A percentile compares a stretch with the other conserved stretches of the same genome.
These are phyloP conservation scores for Crocodylus rhombifer DNA, from an alignment of 2,797 vertebrate species.

Conservation along the genomic window DNA sequence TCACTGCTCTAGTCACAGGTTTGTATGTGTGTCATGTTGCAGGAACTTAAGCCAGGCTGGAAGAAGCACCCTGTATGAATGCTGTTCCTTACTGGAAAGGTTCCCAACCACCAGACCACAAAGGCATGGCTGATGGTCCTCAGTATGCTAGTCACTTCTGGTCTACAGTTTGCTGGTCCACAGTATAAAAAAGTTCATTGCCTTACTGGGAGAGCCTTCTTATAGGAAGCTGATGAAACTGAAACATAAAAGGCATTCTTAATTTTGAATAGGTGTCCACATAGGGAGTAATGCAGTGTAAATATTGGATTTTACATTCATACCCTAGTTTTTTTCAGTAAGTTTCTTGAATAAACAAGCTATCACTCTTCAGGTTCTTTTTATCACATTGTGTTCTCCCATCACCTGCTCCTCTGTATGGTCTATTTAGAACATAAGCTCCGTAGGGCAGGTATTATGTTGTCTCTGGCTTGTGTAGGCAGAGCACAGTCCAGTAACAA, in stretches of 20 bases:
- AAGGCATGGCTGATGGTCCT: not conserved
- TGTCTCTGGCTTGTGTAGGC: not conserved
- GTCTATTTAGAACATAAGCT: not conserved
- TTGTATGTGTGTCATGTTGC: not conserved
- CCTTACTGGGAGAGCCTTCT: too few relatives aligned
- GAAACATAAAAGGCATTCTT: too few relatives aligned
- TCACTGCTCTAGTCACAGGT: not conserved
- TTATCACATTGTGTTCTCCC: not conserved
- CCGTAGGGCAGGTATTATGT: not conserved
- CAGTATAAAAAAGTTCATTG: too few relatives aligned
- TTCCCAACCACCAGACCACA: too few relatives aligned
- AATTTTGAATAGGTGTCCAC: too few relatives aligned
- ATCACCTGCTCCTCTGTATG: not conserved
- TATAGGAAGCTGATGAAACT: too few relatives aligned
- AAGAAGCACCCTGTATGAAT: not conserved
- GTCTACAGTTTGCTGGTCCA: too few relatives aligned
- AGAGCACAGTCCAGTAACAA: not conserved
- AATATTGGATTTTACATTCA: too few relatives aligned
- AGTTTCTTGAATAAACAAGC: not conserved
- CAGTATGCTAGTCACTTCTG: too few relatives aligned
- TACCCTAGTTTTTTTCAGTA: too few relatives aligned
- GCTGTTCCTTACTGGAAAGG: too few relatives aligned
- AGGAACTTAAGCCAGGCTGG: not conserved
- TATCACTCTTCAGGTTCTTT: not conserved
- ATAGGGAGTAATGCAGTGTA: too few relatives aligned